Base-by-base conservation (phyloP, 2,797 vertebrate species). In the Eulemur coronatus region DNA sequence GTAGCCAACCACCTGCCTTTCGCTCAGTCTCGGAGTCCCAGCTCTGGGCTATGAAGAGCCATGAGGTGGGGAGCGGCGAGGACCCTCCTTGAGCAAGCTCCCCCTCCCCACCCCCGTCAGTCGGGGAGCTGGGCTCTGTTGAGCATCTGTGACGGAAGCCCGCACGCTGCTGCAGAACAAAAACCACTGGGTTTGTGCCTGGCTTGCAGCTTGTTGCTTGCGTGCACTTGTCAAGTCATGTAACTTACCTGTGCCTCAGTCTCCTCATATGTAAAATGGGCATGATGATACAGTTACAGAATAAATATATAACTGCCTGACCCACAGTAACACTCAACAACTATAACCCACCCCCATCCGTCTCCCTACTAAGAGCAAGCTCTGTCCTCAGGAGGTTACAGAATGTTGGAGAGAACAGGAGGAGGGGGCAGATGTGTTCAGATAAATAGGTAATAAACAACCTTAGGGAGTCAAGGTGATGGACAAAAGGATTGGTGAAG, bases 61-160 rank as follows among this genome's bases (percentile, higher is more conserved):
- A 0, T 0, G 1, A 50, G 10, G 11, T 78, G 11, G 4, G 59
- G 38, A 52, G 28, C 9, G 2, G 57, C 1, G 8, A 24, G 72
- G 38, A 12, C 18, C 12, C 26, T 70, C 41, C 26, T 46, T 8
- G 28, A 20, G 28, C 12, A 1, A 0, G 0, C 41, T 24, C 26
- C 41, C 24, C 20, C 57, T 30, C 1, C 15, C 85, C 43, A 12
- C 72, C 30, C 20, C 26, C 33, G 3, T 90, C 67, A 20, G 72
- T 0, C 20, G 18, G 15, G 28, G 30, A 84, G 24, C 63, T 18
- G 90, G 70, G 28, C 75, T 95, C 73, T 52, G 17, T 1, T 20
- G 33, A 65, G 61, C 33, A 63, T 26, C 38, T 22, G 4, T 7
- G 1, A 10, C 5, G 22, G 24, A 46, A 79, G 28, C 76, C 46